Evolutionary conservation across 2,888 invertebrate species (phyloP), one percentile per base, ranked within the genome.

Genomic region (Diadegma fenestrale): DNA sequence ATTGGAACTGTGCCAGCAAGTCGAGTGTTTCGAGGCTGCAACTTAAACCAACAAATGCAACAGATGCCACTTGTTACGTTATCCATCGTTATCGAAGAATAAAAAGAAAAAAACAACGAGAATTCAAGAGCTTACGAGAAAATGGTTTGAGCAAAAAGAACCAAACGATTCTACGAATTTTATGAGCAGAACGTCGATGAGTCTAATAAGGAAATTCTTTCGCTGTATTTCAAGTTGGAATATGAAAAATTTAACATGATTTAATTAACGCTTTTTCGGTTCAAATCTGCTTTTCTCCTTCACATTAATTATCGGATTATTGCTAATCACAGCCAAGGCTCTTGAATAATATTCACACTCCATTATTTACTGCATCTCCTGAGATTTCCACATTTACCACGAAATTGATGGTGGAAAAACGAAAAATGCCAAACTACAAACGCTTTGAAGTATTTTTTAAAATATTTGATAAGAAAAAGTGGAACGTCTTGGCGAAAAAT

Each of bases 41-140:
- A 89, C 90, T 90, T 91, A 90, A 89, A 89, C 86, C 90, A 89
- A 90, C 88, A 87, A 91, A 91, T 88, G 93, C 93, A 93, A 93
- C 93, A 93, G 93, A 92, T 93, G 91, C 91, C 92, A 93, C 93
- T 93, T 93, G 93, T 93, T 92, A 92, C 92, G 88, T 91, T 91
- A 80, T 85, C 71, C 76, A 61, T 77, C 54, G 41, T 51, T 72
- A 63, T 77, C 80, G 77, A 69, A 69, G 61, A 37, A 72, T 58
- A n/a, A 58, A 64, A 63, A 22, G 45, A 33, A 30, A 22, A n/a
- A 51, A 4, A 51, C n/a, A 8, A 71, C 22, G 48, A 37, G 63
- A 41, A 19, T n/a, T 22, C 64, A 30, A 41, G 51, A 33, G 19
- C 19, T 33, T 26, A 14, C 33, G 17, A 26, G 30, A 19, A 72